Percentiles rank a stretch among this genome's conserved stretches.
Evolutionary conservation across 2,113 vertebrate genomes (phyloP).

Genomic region (Myrmecobius fasciatus): DNA sequence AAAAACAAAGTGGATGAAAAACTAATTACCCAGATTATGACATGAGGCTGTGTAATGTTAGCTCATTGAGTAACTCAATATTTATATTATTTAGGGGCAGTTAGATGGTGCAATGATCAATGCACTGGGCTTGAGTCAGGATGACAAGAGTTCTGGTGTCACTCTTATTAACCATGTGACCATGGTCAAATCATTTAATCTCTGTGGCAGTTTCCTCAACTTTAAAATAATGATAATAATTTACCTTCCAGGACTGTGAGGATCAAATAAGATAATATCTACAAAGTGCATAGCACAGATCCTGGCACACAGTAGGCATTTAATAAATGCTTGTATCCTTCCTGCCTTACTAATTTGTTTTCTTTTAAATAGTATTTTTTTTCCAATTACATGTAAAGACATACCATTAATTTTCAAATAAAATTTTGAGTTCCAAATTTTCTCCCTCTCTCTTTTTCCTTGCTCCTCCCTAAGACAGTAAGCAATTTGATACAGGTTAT

Average conservation of each 20-base stretch:
- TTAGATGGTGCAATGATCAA: not conserved
- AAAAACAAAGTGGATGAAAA: too few relatives aligned
- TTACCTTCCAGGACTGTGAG: not conserved
- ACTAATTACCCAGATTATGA: too few relatives aligned
- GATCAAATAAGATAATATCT: not conserved
- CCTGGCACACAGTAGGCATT: not conserved
- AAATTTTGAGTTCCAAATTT: not conserved
- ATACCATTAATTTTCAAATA: not conserved
- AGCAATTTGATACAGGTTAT: too few relatives aligned
- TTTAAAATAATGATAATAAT: not conserved
- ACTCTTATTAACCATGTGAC: not conserved
- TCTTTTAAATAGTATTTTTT: not conserved
- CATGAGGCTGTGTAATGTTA: too few relatives aligned
- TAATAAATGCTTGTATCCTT: not conserved
- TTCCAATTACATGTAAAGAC: not conserved
- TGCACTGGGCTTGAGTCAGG: not conserved
- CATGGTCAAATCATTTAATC: not conserved
- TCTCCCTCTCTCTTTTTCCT: not conserved
- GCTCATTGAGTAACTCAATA: too few relatives aligned
- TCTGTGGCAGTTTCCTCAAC: not conserved
- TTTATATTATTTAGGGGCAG: not conserved
- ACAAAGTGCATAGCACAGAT: not conserved
- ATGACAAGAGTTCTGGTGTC: not conserved
- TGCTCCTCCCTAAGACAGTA: too few relatives aligned
- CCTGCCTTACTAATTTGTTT: not conserved